These are phyloP conservation scores for Pseudoips prasinana DNA, from an alignment of 2,888 invertebrate species.

Conservation along the genomic window DNA sequence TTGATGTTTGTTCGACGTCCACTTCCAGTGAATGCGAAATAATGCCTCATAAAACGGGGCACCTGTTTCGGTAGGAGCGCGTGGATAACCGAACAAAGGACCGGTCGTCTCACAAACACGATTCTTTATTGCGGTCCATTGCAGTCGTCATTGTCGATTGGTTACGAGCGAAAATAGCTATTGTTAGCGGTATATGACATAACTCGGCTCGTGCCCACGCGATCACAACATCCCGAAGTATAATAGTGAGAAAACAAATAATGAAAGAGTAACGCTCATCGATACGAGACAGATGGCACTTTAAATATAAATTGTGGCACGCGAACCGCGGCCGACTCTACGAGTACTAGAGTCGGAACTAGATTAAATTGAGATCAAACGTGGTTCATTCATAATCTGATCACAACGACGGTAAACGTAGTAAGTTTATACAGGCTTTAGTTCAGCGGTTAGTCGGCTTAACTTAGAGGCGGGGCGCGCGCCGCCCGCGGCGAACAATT, in stretches of 20 bases:
- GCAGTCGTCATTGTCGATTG: conserved; percentile 59
- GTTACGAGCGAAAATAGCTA: conserved; percentile 56
- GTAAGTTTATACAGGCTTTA: conserved; percentile 47
- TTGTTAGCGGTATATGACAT: conserved; percentile 59
- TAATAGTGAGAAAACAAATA: conserved; percentile 48
- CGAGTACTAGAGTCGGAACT: conserved; percentile 36
- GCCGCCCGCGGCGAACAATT: conserved; percentile 65
- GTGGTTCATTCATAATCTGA: conserved; percentile 64
- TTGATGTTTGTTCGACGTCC: conserved; percentile 28
- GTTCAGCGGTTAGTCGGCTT: conserved; percentile 45
- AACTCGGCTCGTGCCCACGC: conserved; percentile 53
- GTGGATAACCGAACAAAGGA: conserved; percentile 56
- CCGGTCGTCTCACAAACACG: conserved; percentile 49
- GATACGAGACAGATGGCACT: conserved; percentile 34
- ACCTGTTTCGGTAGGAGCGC: conserved; percentile 54
- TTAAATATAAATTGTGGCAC: conserved; percentile 31
- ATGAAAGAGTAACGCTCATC: conserved; percentile 41
- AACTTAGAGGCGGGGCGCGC: conserved; percentile 24
- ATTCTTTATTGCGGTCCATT: conserved; percentile 57
- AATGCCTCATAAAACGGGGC: conserved; percentile 45
- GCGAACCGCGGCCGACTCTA: conserved; percentile 30
- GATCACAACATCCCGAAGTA: conserved; percentile 39
- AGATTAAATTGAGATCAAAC: conserved; percentile 48
- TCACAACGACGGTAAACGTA: conserved; percentile 46
- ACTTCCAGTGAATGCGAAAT: conserved; percentile 35